Evolutionary conservation across 1,140 invertebrate species (phyloP).

Genomic region (Cecropterus lyciades): DNA sequence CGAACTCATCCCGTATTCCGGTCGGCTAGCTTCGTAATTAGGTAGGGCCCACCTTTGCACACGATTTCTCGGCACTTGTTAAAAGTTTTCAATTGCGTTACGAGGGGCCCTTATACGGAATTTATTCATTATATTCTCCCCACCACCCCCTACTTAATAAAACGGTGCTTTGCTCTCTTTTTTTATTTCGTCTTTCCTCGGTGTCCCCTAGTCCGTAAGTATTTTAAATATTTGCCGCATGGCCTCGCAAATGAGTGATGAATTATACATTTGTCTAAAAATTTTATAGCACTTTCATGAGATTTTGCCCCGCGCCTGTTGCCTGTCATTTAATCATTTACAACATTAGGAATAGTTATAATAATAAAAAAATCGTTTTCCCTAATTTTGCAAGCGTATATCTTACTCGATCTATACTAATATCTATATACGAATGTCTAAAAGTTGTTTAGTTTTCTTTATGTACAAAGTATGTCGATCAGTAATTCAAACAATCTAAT

Average conservation of each 20-base stretch:
- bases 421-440: no score
- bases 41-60: conserved; percentile 78
- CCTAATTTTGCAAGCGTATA: no score
- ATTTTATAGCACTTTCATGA: conserved; percentile 60
- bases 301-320: conserved; percentile 32
- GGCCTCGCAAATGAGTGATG: conserved; percentile 71
- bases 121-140: conserved; percentile 81
- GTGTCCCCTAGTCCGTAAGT: conserved; percentile 63
- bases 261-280: conserved; percentile 76
- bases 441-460: no score
- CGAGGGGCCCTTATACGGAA: conserved; percentile 69
- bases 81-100: conserved; percentile 84
- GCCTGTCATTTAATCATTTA: no score
- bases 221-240: conserved; percentile 81
- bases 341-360: no score
- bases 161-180: conserved; percentile 75
- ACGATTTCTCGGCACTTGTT: conserved; percentile 82
- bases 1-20: conserved; percentile 74
- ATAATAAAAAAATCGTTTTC: no score
- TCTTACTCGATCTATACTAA: no score
- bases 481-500: no score
- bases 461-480: no score
- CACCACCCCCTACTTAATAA: conserved; percentile 70
- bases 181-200: conserved; percentile 50
- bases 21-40: conserved; percentile 70